Evolutionary conservation across 2,113 vertebrate genomes (phyloP), one percentile per base, ranked within the genome.

Genomic region (Amphilophus citrinellus): DNA sequence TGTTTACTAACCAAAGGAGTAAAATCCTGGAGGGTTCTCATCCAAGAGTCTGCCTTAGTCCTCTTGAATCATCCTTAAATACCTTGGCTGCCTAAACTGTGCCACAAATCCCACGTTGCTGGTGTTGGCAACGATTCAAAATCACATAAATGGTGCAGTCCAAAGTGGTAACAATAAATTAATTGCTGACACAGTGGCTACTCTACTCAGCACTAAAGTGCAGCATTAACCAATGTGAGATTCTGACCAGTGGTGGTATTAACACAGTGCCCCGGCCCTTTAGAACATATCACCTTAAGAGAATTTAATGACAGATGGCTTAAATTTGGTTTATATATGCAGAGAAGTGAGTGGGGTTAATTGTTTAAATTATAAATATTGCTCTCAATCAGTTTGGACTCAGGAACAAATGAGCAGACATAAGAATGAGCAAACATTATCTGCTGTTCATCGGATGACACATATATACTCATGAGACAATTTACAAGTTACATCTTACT

Each of bases 371-470:
- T 76, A 68, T 47, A 68, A 27, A 83, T 84, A 59, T 75, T 13
- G 6, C 24, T 84, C 42, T 62, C 9, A 76, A 35, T 56, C 61
- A 53, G 15, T 53, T 58, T 63, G 53, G n/a, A 56, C 30, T 73
- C 20, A 61, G 32, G 30, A 79, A 42, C 50, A 35, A 35, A 35
- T 35, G 76, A 80, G 66, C 20, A 24, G 22, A 63, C 35, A 35
- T 35, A 35, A 35, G 22, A 27, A 53, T 22, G 8, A 53, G 7
- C 37, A 63, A 76, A 82, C n/a, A 20, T 53, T 9, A 50, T 18
- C 56, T 61, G 61, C 30, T 83, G 82, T 85, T 78, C 22, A 83
- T 83, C 73, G 71, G 60, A 82, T 35, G 73, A 58, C 60, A 61
- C 22, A 58, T 47, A 15, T 24, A 9, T 22, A 73, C 17, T 32